phyloP scores from a whole-genome alignment of 2,113 vertebrate species.

The Proterorhinus semilunaris region DNA sequence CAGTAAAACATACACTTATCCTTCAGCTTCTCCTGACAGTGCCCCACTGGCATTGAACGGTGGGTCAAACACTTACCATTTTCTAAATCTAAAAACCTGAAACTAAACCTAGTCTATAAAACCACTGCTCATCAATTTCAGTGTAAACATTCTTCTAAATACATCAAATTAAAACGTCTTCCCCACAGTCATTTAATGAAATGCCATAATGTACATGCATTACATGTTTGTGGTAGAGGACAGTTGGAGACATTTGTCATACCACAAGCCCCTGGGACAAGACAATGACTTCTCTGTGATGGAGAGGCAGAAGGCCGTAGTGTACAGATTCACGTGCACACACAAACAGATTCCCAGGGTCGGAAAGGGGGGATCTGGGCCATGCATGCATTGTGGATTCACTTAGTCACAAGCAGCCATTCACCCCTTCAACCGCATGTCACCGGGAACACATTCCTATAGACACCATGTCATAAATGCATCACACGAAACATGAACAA shows the following conservation, averaged over 20 bases:
- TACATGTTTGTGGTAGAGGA: slow-evolving; percentile 28
- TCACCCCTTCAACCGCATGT: slow-evolving; percentile 56
- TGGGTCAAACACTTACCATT: too few relatives aligned
- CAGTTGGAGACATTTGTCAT: slow-evolving; percentile 60
- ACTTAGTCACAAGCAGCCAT: slow-evolving; percentile 45
- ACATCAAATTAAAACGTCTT: not conserved
- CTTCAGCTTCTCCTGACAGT: too few relatives aligned
- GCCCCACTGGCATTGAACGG: too few relatives aligned
- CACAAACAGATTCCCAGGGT: slow-evolving; percentile 68
- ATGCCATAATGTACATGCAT: not conserved
- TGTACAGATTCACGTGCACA: slow-evolving; percentile 48
- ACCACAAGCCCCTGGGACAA: slow-evolving; percentile 38
- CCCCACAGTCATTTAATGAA: not conserved
- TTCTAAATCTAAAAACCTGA: too few relatives aligned
- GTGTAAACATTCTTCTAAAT: slow-evolving; percentile 13
- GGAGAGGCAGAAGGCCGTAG: slow-evolving; percentile 51
- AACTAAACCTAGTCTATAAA: not conserved
- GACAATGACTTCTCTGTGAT: slow-evolving; percentile 77
- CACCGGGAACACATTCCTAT: slow-evolving; percentile 59
- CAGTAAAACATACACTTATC: too few relatives aligned
- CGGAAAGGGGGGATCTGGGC: slow-evolving; percentile 68
- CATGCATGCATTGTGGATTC: slow-evolving; percentile 64
- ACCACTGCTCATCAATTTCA: not conserved
- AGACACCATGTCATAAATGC: slow-evolving; percentile 46
- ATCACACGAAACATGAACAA: slow-evolving; percentile 39